Evolutionary conservation across 92 coral and sea anemone genomes (phyloP).

Genomic region (Heliopora coerulea): DNA sequence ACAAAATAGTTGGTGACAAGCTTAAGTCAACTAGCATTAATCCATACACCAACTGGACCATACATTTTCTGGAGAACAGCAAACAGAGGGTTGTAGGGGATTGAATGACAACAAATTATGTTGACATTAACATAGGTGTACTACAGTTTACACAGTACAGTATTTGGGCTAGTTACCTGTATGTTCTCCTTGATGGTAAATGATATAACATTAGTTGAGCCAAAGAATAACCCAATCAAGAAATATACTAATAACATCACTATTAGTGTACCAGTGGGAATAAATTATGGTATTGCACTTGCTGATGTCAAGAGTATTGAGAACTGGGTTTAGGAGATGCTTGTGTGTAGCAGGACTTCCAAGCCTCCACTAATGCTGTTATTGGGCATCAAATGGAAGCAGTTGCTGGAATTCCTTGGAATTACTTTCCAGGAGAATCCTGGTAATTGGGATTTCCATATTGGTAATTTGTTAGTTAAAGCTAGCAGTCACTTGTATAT

Average conservation of each 20-base stretch:
- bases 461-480: conserved; percentile 28
- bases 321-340: conserved; percentile 41
- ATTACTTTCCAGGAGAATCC: conserved; percentile 11
- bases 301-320: conserved; percentile 43
- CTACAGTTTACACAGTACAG: conserved; percentile 32
- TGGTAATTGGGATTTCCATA: conserved; percentile 31
- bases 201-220: conserved; percentile 41
- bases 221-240: conserved; percentile 34
- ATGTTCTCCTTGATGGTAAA: conserved; percentile 50
- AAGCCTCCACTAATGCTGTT: conserved; percentile 27
- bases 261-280: conserved; percentile 41
- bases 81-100: conserved; percentile 50
- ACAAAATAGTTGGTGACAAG: too few species aligned
- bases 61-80: too few species aligned
- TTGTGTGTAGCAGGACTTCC: conserved; percentile 12
- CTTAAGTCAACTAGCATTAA: too few species aligned
- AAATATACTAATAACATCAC: conserved; percentile 47
- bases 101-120: conserved; percentile 39
- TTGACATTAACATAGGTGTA: conserved; percentile 41
- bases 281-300: conserved; percentile 9
- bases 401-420: conserved; percentile 17
- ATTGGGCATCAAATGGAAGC: conserved; percentile 27
- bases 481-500: conserved; percentile 37
- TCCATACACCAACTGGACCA: conserved; percentile 22
- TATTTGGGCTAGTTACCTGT: conserved; percentile 16